A percentile compares a stretch with the other conserved stretches of the same genome.
These are phyloP conservation scores for Lamproptera curius DNA, from an alignment of 2,888 invertebrate genomes.

Conservation along the genomic window DNA sequence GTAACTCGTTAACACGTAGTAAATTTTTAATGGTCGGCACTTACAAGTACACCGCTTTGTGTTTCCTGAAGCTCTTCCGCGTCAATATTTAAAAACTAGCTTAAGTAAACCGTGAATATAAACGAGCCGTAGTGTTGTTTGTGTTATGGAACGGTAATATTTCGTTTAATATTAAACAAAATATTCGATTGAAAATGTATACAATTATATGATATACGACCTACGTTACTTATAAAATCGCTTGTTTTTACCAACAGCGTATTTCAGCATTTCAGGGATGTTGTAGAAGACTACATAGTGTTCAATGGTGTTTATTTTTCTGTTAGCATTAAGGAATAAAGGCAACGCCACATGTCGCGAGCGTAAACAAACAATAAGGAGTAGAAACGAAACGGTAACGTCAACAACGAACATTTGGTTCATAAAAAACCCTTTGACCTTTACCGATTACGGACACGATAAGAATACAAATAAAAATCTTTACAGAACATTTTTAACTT, in stretches of 20 bases:
- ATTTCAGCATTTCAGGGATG: too few relatives aligned
- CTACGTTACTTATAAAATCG: too few relatives aligned
- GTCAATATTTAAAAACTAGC: too few relatives aligned
- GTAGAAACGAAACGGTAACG: constrained; percentile 3
- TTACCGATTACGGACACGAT: too few relatives aligned
- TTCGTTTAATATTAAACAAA: too few relatives aligned
- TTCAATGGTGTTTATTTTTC: not conserved
- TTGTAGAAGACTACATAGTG: not conserved
- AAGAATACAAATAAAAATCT: not conserved
- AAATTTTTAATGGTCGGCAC: constrained; percentile 2
- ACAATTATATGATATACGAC: too few relatives aligned
- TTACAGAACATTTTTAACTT: too few relatives aligned
- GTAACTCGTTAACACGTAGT: constrained; percentile 1
- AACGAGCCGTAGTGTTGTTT: too few relatives aligned
- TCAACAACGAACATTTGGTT: not conserved
- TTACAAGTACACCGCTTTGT: not conserved
- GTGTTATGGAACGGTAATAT: too few relatives aligned
- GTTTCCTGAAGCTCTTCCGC: not conserved
- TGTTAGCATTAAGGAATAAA: not conserved
- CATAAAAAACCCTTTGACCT: not conserved
- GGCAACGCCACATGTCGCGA: not conserved
- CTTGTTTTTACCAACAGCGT: too few relatives aligned
- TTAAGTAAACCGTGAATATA: too few relatives aligned
- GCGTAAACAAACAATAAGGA: constrained; percentile 8
- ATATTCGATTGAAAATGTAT: too few relatives aligned